Evolutionary conservation across 2,888 invertebrate species (phyloP).

Genomic region (Leucophenga maculata): DNA sequence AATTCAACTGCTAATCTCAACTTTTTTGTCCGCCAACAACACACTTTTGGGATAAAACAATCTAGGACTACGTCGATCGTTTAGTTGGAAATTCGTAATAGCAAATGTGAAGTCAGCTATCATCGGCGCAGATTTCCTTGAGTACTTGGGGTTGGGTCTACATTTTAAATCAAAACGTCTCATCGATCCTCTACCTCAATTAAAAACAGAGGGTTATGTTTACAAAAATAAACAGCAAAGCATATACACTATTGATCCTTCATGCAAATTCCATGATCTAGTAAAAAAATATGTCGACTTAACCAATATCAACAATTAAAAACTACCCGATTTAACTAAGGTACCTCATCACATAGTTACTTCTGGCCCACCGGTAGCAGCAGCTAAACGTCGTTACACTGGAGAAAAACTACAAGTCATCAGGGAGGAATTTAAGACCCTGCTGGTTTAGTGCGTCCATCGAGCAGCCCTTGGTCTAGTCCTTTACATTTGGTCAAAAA

Average conservation of each 20-base stretch:
- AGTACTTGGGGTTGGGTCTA: background rate
- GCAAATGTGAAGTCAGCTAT: constrained; percentile 8
- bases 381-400: background rate
- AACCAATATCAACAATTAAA: background rate
- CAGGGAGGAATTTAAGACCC: background rate
- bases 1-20: background rate
- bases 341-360: too few relatives aligned
- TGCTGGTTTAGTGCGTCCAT: background rate
- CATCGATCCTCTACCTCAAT: too few relatives aligned
- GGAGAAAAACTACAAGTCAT: constrained; percentile 6
- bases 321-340: background rate
- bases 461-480: constrained; percentile 9
- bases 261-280: background rate
- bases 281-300: background rate
- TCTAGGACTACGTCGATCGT: constrained; percentile 25
- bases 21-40: constrained; percentile 29
- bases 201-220: background rate
- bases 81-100: constrained; percentile 36
- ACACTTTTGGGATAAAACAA: constrained; percentile 31
- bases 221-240: background rate
- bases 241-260: background rate
- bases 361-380: too few relatives aligned
- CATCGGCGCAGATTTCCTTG: constrained; percentile 4
- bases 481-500: constrained; percentile 14
- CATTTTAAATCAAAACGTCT: background rate